A percentile compares a stretch with the other conserved stretches of the same genome.
phyloP scores from a whole-genome alignment of 2,797 vertebrate species.

The Tamandua tetradactyla region DNA sequence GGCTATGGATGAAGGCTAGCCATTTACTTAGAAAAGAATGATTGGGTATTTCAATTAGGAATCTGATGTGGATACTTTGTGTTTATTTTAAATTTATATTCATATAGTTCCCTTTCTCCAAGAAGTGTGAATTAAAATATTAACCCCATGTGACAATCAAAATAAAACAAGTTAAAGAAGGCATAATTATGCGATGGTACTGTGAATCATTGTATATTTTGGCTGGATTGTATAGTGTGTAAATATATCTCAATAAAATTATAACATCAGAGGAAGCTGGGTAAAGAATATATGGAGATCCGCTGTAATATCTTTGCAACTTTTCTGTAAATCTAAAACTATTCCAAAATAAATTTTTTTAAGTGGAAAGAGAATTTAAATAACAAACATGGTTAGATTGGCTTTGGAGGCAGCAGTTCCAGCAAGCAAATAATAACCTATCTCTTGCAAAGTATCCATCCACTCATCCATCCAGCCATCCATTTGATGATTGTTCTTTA shows the following conservation, averaged over 20 bases:
- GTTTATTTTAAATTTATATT: slow-evolving; percentile 15
- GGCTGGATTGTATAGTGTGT: too few relatives aligned
- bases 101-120: not conserved
- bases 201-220: too few relatives aligned
- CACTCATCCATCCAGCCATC: not conserved
- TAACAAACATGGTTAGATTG: not conserved
- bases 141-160: not conserved
- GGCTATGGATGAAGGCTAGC: not conserved
- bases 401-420: not conserved
- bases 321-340: too few relatives aligned
- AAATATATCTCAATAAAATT: too few relatives aligned
- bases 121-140: slow-evolving; percentile 37
- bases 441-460: not conserved
- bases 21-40: slow-evolving; percentile 10
- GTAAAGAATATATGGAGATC: too few relatives aligned
- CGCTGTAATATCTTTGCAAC: too few relatives aligned
- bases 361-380: too few relatives aligned
- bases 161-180: not conserved
- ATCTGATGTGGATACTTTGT: not conserved
- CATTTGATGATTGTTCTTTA: slow-evolving; percentile 32
- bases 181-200: too few relatives aligned
- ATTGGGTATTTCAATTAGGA: slow-evolving; percentile 1
- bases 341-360: too few relatives aligned
- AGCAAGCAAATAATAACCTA: not conserved
- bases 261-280: too few relatives aligned